Conservation (phyloP, 1,140 invertebrate species). For the Heliconius hewitsoni region DNA sequence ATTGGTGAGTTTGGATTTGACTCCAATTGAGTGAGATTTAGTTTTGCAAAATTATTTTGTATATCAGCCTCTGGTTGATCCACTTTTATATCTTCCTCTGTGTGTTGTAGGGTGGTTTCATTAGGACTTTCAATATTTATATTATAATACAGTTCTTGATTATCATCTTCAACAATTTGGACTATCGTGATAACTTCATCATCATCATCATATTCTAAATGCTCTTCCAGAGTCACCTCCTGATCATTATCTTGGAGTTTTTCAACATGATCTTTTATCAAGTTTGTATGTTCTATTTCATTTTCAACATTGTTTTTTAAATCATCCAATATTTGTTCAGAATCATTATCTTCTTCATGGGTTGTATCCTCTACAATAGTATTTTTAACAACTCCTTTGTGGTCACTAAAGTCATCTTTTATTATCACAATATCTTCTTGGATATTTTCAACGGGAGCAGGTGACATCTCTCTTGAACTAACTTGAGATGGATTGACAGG, state of each 20-base stretch:
- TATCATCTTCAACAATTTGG: conserved; percentile 78
- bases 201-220: conserved; percentile 68
- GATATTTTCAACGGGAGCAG: conserved; percentile 28
- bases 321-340: not conserved
- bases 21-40: conserved; percentile 53
- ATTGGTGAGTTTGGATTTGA: conserved; percentile 53
- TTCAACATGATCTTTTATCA: conserved; percentile 2
- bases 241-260: not conserved
- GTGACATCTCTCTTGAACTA: conserved; percentile 57
- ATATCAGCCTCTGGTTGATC: conserved; percentile 60
- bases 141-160: conserved; percentile 71
- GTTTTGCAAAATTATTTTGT: conserved; percentile 69
- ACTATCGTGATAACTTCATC: conserved; percentile 79
- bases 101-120: conserved; percentile 30
- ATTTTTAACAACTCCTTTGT: conserved; percentile 1
- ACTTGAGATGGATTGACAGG: conserved; percentile 40
- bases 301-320: conserved; percentile 1
- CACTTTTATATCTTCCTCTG: conserved; percentile 34
- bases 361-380: not conserved
- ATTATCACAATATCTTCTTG: conserved; percentile 16
- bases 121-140: conserved; percentile 70
- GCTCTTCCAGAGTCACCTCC: conserved; percentile 52
- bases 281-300: conserved; percentile 16
- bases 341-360: not conserved
- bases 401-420: conserved; percentile 4